Percentiles rank a stretch among this genome's conserved stretches.
Evolutionary conservation across 2,113 vertebrate species (phyloP).

Genomic region (Condylura cristata): DNA sequence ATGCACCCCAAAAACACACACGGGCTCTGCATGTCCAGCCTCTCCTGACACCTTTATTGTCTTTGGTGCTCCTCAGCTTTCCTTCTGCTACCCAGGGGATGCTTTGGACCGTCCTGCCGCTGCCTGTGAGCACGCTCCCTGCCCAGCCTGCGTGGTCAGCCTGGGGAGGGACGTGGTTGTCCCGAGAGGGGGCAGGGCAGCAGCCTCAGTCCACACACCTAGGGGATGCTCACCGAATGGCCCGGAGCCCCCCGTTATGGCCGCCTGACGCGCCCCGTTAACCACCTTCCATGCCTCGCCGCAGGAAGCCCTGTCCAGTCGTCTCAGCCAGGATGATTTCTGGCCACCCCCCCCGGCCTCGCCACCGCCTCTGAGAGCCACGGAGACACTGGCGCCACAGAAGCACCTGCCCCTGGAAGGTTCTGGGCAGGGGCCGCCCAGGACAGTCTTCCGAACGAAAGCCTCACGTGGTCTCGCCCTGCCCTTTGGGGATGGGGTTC

Average conservation of each 20-base stretch:
- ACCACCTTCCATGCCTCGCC: background rate
- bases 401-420: background rate
- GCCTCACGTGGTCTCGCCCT: accelerated
- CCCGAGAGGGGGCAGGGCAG: background rate
- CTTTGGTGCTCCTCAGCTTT: background rate
- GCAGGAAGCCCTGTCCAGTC: background rate
- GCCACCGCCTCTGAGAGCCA: background rate
- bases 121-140: accelerated
- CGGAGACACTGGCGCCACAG: background rate
- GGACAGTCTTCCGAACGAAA: background rate
- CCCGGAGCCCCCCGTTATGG: background rate
- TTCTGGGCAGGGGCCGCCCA: background rate
- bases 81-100: background rate
- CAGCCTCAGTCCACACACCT: background rate
- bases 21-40: background rate
- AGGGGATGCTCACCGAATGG: background rate
- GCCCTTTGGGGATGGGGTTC: background rate
- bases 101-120: background rate
- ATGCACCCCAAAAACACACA: accelerated
- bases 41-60: constrained; percentile 68
- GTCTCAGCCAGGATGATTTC: background rate
- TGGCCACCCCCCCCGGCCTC: background rate
- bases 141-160: background rate
- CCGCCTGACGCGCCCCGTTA: background rate
- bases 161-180: accelerated